phyloP scores from a whole-genome alignment of 1,140 invertebrate genomes.

The Bilobella aurantiaca region DNA sequence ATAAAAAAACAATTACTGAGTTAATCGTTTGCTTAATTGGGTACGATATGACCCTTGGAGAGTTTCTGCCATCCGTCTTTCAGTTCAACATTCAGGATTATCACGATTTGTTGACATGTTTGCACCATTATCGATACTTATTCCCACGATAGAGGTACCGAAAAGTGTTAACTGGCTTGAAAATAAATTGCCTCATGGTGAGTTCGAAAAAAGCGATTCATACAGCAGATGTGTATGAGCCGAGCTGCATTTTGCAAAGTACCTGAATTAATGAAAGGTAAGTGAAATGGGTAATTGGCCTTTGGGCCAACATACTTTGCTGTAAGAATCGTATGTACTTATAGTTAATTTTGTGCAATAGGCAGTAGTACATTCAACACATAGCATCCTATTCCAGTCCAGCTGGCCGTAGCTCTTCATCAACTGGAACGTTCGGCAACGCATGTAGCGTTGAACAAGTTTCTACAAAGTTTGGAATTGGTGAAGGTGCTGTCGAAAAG shows the following conservation, averaged over 20 bases:
- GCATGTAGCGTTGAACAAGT: not conserved
- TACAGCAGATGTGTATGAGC: slow-evolving; percentile 3
- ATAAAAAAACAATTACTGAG: not conserved
- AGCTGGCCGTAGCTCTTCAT: not conserved
- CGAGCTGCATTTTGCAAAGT: not conserved
- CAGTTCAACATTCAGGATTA: no score
- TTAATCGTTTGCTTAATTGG: not conserved
- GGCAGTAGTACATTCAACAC: not conserved
- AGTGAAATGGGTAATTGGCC: not conserved
- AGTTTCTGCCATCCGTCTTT: not conserved
- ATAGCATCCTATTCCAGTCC: not conserved
- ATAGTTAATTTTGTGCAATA: not conserved
- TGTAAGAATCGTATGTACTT: not conserved
- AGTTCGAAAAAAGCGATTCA: not conserved
- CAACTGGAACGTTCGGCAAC: not conserved
- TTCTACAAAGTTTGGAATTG: not conserved
- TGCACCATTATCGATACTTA: not conserved
- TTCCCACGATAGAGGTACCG: not conserved
- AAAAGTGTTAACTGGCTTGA: slow-evolving; percentile 12
- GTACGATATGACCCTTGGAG: not conserved
- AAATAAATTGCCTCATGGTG: not conserved
- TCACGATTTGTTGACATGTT: not conserved
- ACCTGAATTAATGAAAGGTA: not conserved
- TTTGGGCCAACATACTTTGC: not conserved
- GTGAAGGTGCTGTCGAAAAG: slow-evolving; percentile 8